These are phyloP conservation scores for Enteromius afrohamiltoni DNA, from an alignment of 2,797 vertebrate genomes.

Conservation along the genomic window DNA sequence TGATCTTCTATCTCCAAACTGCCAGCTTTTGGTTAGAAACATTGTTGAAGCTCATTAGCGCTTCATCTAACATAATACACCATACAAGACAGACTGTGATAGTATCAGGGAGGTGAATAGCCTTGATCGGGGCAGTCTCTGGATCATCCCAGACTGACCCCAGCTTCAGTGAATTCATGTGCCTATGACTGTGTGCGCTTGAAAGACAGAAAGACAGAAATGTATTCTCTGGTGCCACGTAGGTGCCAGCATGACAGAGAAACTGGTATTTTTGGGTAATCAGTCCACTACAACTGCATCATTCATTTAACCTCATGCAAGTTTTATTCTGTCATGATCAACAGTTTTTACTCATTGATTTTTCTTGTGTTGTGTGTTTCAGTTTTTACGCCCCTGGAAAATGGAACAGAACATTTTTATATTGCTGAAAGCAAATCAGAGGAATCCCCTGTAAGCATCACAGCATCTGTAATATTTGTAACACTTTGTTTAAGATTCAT, in stretches of 20 bases:
- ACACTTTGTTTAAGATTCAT: background rate
- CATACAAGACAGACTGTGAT: background rate
- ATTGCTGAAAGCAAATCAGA: slow-evolving; percentile 79
- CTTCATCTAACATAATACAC: background rate
- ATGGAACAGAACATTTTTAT: slow-evolving; percentile 83
- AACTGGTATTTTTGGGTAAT: slow-evolving; percentile 39
- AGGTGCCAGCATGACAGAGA: slow-evolving; percentile 37
- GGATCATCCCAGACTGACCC: slow-evolving; percentile 24
- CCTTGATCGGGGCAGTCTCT: background rate
- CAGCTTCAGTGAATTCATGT: slow-evolving; percentile 8
- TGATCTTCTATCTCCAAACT: background rate
- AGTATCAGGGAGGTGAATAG: background rate
- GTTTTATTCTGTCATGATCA: slow-evolving; percentile 3
- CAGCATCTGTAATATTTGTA: background rate
- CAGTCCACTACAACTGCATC: slow-evolving; percentile 22
- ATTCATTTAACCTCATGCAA: slow-evolving; percentile 8
- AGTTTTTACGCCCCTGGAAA: slow-evolving; percentile 93
- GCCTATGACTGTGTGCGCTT: background rate
- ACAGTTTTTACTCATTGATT: slow-evolving; percentile 6
- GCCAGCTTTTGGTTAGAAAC: background rate
- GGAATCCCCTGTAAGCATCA: slow-evolving; percentile 76
- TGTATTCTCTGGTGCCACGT: slow-evolving; percentile 25
- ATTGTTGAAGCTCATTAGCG: background rate
- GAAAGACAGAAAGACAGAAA: background rate
- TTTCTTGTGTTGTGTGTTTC: slow-evolving; percentile 56